Conservation (phyloP, 30 jellyfish, hydroid and myxozoan genomes). For the Chironex yamaguchii region DNA sequence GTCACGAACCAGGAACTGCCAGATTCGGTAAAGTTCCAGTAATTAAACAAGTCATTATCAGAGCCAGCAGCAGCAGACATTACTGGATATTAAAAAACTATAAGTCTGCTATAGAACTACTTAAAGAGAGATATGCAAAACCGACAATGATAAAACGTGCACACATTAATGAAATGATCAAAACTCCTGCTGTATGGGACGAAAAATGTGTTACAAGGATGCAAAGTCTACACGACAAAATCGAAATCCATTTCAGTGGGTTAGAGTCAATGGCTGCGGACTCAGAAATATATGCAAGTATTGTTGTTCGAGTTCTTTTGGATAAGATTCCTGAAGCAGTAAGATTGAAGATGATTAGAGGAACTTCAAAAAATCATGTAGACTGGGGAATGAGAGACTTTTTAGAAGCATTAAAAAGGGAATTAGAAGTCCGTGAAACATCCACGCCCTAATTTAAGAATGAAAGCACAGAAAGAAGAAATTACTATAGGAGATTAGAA, state of each 20-base stretch:
- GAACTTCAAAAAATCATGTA: background rate
- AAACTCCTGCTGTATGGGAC: background rate
- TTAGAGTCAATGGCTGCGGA: background rate
- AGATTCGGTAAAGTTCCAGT: too few relatives aligned
- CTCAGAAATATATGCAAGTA: background rate
- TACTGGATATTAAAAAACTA: too few relatives aligned
- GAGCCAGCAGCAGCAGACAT: too few relatives aligned
- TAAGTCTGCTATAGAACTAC: slow-evolving; percentile 27
- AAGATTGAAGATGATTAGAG: background rate
- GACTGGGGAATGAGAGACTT: background rate
- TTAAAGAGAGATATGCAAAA: background rate
- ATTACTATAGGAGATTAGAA: too few relatives aligned
- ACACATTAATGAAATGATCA: slow-evolving; percentile 2
- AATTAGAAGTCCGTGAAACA: background rate
- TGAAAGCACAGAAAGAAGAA: too few relatives aligned
- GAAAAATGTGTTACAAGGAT: background rate
- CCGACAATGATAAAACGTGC: slow-evolving; percentile 1
- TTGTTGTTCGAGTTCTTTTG: slow-evolving; percentile 10
- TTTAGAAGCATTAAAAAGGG: background rate
- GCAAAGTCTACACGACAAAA: slow-evolving; percentile 3
- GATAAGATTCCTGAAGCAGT: slow-evolving; percentile 21
- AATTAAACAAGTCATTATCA: too few relatives aligned
- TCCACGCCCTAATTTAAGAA: too few relatives aligned
- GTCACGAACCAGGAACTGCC: too few relatives aligned
- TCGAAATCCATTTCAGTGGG: slow-evolving; percentile 19